Conservation (phyloP, 1,140 invertebrate species). For the Conus ventricosus region DNA sequence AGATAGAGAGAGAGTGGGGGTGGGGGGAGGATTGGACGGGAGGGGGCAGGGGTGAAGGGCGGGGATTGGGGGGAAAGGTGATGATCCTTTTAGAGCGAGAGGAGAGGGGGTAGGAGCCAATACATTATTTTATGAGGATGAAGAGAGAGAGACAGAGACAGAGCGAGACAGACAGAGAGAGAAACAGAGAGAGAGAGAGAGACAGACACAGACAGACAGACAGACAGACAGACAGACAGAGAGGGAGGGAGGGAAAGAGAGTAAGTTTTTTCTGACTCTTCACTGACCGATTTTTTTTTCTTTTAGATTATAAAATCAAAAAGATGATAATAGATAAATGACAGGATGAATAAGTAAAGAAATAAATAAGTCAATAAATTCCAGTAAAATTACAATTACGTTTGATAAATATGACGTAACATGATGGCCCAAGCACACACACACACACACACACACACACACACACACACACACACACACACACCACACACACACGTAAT, state of each 20-base stretch:
- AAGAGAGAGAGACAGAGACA: neutral
- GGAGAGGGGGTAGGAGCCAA: too few species aligned
- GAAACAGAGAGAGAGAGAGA: neutral
- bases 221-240: conserved; percentile 14
- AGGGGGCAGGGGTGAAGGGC: too few species aligned
- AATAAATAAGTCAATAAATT: too few species aligned
- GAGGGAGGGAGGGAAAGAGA: neutral
- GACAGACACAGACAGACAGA: conserved; percentile 19
- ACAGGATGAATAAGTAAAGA: too few species aligned
- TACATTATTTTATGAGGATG: too few species aligned
- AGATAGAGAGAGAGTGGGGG: too few species aligned
- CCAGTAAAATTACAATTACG: too few species aligned
- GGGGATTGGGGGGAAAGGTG: too few species aligned
- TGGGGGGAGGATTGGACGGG: too few species aligned
- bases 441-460: conserved; percentile 4
- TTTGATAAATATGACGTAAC: too few species aligned
- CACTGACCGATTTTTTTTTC: neutral
- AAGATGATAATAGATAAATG: too few species aligned
- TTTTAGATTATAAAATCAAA: neutral
- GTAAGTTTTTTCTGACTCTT: neutral
- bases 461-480: conserved; percentile 17
- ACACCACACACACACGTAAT: neutral
- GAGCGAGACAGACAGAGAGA: neutral
- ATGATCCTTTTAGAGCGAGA: too few species aligned
- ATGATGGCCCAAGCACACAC: neutral